Conservation (phyloP, 2,113 vertebrate species). For the Zapus hudsonius region DNA sequence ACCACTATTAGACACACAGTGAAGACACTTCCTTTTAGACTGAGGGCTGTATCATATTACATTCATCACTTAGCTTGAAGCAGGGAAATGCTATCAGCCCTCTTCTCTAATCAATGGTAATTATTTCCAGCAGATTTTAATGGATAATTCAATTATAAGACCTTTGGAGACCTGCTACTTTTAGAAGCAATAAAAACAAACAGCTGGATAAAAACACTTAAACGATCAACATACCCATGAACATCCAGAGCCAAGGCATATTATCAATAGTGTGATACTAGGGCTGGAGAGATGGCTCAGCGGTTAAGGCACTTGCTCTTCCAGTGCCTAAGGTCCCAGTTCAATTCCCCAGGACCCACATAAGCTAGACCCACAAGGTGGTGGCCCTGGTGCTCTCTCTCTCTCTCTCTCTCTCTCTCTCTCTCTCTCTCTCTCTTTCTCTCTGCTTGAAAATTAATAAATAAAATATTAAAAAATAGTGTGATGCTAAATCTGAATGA, state of each 20-base stretch:
- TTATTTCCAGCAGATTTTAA: constrained; percentile 61
- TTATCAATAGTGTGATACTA: not conserved
- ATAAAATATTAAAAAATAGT: no score
- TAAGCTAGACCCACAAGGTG: no score
- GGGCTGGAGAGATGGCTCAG: no score
- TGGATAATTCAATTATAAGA: constrained; percentile 47
- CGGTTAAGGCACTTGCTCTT: no score
- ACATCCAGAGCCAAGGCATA: not conserved
- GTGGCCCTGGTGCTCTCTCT: no score
- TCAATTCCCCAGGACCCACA: no score
- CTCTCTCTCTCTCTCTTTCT: no score
- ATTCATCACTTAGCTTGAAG: constrained; percentile 50
- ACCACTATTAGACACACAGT: constrained; percentile 10
- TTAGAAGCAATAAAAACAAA: constrained; percentile 43
- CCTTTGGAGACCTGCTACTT: not conserved
- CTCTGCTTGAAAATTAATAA: no score
- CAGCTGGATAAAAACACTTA: not conserved
- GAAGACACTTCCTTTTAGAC: constrained; percentile 48
- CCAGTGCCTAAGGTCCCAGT: no score
- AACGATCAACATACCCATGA: not conserved
- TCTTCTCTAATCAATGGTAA: constrained; percentile 53
- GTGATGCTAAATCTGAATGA: no score
- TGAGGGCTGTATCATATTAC: not conserved
- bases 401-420: no score
- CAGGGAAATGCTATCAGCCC: constrained; percentile 29